phyloP scores from a whole-genome alignment of 2,888 invertebrate genomes.

The Pecten maximus region DNA sequence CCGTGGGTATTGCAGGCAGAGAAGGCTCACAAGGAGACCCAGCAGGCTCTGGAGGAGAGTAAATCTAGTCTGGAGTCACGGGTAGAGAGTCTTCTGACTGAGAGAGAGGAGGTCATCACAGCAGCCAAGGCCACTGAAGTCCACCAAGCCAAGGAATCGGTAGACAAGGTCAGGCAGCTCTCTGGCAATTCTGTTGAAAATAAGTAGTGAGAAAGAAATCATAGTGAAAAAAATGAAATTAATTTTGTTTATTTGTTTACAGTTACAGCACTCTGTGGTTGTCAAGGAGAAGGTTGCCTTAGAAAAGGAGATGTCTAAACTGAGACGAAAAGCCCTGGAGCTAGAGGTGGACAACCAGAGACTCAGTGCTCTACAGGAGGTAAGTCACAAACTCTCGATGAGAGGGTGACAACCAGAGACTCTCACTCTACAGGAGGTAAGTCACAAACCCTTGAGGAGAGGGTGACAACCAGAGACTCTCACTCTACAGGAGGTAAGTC shows the following conservation, averaged over 20 bases:
- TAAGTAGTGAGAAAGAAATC: background rate
- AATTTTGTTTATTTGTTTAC: background rate
- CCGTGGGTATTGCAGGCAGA: constrained; percentile 54
- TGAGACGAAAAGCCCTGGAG: background rate
- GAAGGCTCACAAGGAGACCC: constrained; percentile 60
- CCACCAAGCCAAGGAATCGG: constrained; percentile 62
- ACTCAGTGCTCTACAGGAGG: constrained; percentile 13
- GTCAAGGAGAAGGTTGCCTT: constrained; percentile 34
- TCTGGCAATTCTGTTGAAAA: background rate
- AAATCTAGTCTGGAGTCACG: constrained; percentile 63
- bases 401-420: too few relatives aligned
- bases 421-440: too few relatives aligned
- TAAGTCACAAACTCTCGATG: background rate
- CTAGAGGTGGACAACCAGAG: constrained; percentile 35
- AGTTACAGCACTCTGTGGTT: background rate
- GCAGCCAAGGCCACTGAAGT: constrained; percentile 61
- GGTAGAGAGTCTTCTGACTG: constrained; percentile 63
- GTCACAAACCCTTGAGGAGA: too few relatives aligned
- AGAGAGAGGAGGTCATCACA: constrained; percentile 65
- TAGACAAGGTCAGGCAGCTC: constrained; percentile 61
- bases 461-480: too few relatives aligned
- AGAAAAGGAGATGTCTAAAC: constrained; percentile 4
- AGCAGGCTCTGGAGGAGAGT: constrained; percentile 59
- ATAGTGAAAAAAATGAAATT: background rate
- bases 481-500: too few relatives aligned